Evolutionary conservation across 2,888 invertebrate genomes (phyloP), one percentile per base, ranked within the genome.

Genomic region (Zygaena filipendulae): DNA sequence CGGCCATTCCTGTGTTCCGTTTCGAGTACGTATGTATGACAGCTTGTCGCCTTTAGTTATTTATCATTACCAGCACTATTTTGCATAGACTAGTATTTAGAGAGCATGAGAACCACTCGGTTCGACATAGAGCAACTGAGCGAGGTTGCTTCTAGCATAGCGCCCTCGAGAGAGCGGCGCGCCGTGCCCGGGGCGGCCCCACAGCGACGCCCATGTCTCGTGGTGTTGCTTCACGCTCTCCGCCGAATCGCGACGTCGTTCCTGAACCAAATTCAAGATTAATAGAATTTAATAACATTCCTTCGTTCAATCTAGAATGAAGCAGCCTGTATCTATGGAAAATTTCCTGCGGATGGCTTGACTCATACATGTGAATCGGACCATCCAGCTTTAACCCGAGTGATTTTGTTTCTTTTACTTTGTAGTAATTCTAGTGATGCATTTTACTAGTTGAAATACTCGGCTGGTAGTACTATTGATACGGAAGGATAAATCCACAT

Each of bases 101-200:
- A n/a, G n/a, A n/a, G n/a, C n/a, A n/a, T n/a, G n/a, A n/a, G n/a
- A n/a, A n/a, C n/a, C n/a, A n/a, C n/a, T 37, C 0, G 67, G 74
- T 1, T 55, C 44, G 2, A 61, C 55, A 27, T 77, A 75, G 2
- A 79, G 52, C 11, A 79, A 40, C 10, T 59, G 64, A 1, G 69
- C 69, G 6, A 79, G 60, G 34, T 79, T 79, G 44, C 59, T 66
- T 23, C 79, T 45, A 2, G 71, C 72, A 36, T 72, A 74, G 11
- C 66, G 57, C 16, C 79, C 88, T 1, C 72, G 85, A 18, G 60
- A 59, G 35, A 58, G 59, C 4, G 79, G 79, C 1, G 79, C 79
- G 1, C 79, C 79, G 48, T 89, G 87, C 1, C 92, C 92, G 1
- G 91, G 91, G 24, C 88, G 82, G 13, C 92, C 91, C 92, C 92